Evolutionary conservation across 2,888 invertebrate species (phyloP), one percentile per base, ranked within the genome.

Genomic region (Chaitophorus viminalis): DNA sequence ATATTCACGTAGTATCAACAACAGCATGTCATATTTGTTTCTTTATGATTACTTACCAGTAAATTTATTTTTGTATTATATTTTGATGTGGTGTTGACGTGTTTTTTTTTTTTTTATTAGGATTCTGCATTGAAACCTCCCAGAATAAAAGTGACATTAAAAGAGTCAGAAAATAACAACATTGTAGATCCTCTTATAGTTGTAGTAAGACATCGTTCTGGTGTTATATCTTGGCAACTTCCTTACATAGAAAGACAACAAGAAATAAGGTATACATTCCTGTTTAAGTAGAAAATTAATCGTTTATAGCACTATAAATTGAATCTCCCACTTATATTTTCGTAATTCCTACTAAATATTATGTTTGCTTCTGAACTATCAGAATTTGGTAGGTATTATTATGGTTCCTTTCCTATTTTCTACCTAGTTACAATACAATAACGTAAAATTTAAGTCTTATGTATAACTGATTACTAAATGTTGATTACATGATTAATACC

Each of bases 171-270:
- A 60, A 25, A 65, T 60, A 39, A 65, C 0, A 93, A 92, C 82
- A 91, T 91, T 60, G 92, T 93, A 0, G 93, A 93, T 89, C 96
- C 96, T 0, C 91, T 96, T 9, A 93, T 96, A 90, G 93, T 96
- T 88, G 95, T 96, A 0, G 95, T 95, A 0, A 92, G 95, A 74
- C 95, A 96, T 91, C 94, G 94, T 90, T 94, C 94, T 91, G 94
- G 95, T 79, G 94, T 96, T 1, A 92, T 95, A 88, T 96, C 96
- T 0, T 96, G 96, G 96, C 94, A 95, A 90, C 92, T 96, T 17
- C 96, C 96, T 0, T 92, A 95, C 90, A 90, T 93, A 79, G 93
- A 95, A 0, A 83, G 88, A 77, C 68, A 86, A 72, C 52, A 88
- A 88, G 72, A 84, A 89, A 88, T 84, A 78, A 89, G 89, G 90